phyloP scores from a whole-genome alignment of 2,113 vertebrate species.

The Apeltes quadracus region DNA sequence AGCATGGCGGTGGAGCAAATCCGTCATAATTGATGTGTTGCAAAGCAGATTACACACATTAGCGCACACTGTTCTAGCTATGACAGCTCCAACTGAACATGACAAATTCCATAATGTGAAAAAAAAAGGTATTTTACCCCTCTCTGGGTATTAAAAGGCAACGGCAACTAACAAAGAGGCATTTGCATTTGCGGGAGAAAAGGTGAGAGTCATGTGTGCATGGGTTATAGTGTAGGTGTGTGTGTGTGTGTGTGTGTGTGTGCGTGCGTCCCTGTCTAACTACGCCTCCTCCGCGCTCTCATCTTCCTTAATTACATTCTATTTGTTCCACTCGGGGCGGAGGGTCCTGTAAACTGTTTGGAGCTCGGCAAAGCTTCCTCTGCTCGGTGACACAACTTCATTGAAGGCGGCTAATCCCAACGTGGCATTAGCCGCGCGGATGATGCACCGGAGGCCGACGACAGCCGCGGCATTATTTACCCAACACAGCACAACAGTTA shows the following conservation, averaged over 20 bases:
- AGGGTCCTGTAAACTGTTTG: constrained; percentile 83
- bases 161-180: constrained; percentile 67
- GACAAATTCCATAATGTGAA: constrained; percentile 83
- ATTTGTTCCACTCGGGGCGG: constrained; percentile 69
- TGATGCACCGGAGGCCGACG: constrained; percentile 70
- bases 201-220: constrained; percentile 23
- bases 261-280: constrained; percentile 45
- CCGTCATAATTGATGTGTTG: constrained; percentile 88
- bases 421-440: constrained; percentile 70
- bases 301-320: constrained; percentile 67
- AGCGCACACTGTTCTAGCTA: constrained; percentile 82
- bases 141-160: constrained; percentile 75
- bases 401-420: constrained; percentile 77
- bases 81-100: constrained; percentile 86
- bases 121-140: constrained; percentile 59
- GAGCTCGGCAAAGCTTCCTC: constrained; percentile 63
- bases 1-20: constrained; percentile 79
- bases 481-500: constrained; percentile 75
- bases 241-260: constrained; percentile 30
- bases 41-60: constrained; percentile 89
- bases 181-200: constrained; percentile 64
- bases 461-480: constrained; percentile 80
- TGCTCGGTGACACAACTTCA: constrained; percentile 74
- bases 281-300: constrained; percentile 51
- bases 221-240: too few species aligned